These are phyloP conservation scores for Syncerus caffer DNA, from an alignment of 2,797 vertebrate species.

Conservation along the genomic window DNA sequence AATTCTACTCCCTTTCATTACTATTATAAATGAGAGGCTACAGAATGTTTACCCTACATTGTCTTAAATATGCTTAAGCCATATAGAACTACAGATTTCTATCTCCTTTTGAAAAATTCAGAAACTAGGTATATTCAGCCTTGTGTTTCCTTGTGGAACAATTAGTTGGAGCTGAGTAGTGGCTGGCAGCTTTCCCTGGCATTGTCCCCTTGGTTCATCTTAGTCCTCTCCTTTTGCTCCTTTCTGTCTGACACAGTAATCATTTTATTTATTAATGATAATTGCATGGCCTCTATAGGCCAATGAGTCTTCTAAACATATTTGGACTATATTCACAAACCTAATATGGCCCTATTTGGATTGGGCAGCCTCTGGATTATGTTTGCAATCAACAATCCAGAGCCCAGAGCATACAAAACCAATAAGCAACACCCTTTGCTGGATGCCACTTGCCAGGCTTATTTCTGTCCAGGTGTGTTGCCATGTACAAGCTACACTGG, in stretches of 20 bases:
- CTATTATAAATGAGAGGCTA: not conserved
- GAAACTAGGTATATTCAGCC: not conserved
- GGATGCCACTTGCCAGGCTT: not conserved
- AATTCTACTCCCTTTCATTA: not conserved
- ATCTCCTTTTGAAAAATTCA: not conserved
- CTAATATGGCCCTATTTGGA: not conserved
- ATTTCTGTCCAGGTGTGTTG: not conserved
- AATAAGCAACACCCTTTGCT: not conserved
- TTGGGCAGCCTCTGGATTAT: not conserved
- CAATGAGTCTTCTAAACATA: not conserved
- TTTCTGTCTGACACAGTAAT: not conserved
- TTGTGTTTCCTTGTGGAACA: not conserved
- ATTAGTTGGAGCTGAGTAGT: not conserved
- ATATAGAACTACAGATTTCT: not conserved
- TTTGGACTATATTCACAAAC: not conserved
- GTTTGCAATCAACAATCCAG: not conserved
- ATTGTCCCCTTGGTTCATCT: not conserved
- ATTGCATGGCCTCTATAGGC: not conserved
- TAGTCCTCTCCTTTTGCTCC: not conserved
- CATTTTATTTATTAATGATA: conserved; percentile 1
- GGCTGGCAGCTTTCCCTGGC: not conserved
- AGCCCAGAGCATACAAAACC: not conserved
- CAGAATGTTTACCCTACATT: not conserved
- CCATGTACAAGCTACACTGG: not conserved
- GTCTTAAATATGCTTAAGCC: not conserved